phyloP scores from a whole-genome alignment of 2,113 vertebrate genomes.

The Phylloscopus trochiloides region DNA sequence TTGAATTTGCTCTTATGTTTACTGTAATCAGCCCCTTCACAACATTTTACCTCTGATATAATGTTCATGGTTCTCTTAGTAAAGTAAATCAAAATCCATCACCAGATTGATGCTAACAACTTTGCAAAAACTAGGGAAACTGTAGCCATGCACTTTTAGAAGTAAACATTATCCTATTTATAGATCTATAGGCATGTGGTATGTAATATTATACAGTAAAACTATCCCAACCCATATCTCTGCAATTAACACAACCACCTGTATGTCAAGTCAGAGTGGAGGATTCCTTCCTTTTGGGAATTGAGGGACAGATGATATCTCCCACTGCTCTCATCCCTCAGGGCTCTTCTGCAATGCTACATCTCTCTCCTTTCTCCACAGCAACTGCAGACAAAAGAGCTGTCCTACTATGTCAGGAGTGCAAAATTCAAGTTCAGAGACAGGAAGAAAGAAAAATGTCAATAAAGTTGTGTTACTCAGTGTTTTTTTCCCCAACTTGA shows the following conservation, averaged over 20 bases:
- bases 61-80: neutral
- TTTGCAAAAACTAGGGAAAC: neutral
- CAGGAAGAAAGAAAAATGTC: neutral
- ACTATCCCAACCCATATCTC: neutral
- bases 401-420: neutral
- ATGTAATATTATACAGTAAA: neutral
- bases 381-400: neutral
- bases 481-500: neutral
- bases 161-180: neutral
- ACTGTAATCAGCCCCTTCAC: neutral
- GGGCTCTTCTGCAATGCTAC: neutral
- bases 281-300: neutral
- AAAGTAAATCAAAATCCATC: neutral
- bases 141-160: neutral
- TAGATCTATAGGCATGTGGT: neutral
- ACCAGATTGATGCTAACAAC: neutral
- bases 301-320: neutral
- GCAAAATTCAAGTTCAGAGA: neutral
- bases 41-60: neutral
- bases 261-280: neutral
- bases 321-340: neutral
- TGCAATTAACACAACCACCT: neutral
- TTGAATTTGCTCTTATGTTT: conserved; percentile 11
- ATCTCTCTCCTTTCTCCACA: neutral
- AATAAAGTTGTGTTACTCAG: neutral